Conservation (phyloP, 2,888 invertebrate genomes). For the Polia nebulosa region DNA sequence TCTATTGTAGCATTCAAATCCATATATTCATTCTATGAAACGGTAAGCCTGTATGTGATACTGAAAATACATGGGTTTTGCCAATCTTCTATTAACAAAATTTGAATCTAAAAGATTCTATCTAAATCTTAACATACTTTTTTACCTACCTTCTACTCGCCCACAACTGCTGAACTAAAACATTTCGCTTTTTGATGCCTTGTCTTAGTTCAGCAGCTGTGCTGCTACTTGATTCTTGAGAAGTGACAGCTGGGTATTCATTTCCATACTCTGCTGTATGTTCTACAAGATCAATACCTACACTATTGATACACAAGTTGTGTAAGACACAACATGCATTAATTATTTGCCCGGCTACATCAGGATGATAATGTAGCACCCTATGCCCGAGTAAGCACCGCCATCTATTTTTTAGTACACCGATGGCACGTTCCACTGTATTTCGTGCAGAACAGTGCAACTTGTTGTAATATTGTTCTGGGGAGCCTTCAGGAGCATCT, state of each 20-base stretch:
- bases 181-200: constrained; percentile 7
- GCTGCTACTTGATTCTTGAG: constrained; percentile 1
- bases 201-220: constrained; percentile 23
- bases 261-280: constrained; percentile 1
- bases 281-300: neutral
- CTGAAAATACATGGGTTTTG: too few relatives aligned
- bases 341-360: constrained; percentile 20
- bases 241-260: constrained; percentile 3
- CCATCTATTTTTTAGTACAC: constrained; percentile 19
- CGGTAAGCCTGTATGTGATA: too few relatives aligned
- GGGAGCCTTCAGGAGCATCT: constrained; percentile 15
- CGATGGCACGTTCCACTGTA: constrained; percentile 21
- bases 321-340: constrained; percentile 24
- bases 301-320: constrained; percentile 9
- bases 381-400: constrained; percentile 11
- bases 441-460: constrained; percentile 19
- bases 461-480: constrained; percentile 21
- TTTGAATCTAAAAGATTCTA: too few relatives aligned
- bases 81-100: too few relatives aligned
- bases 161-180: constrained; percentile 22
- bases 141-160: constrained; percentile 1
- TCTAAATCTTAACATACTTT: neutral
- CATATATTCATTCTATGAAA: too few relatives aligned
- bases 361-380: constrained; percentile 8
- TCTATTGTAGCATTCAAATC: too few relatives aligned